Evolutionary conservation across 37 sponge, comb jelly and placozoan species (phyloP), one percentile per base, ranked within the genome.

Genomic region (Aplysina aerophoba): DNA sequence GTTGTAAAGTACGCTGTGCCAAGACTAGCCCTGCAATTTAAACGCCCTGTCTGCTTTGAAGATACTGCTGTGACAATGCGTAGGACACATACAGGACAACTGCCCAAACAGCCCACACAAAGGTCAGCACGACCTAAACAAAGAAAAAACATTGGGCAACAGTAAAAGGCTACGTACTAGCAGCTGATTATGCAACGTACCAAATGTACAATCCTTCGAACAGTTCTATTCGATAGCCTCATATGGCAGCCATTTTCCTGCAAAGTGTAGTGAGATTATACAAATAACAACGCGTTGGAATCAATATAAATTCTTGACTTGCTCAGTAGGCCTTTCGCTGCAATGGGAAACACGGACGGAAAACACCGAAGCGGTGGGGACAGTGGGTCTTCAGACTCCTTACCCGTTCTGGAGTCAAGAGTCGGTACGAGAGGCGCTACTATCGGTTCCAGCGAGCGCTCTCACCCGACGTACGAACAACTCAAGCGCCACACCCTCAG

Each of bases 1-100:
- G 33, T 24, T 17, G 54, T 21, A 31, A n/a, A 41, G 24, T n/a
- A 75, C 53, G 5, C 24, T 12, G 6, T 12, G 14, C 22, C 19
- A 40, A 16, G 4, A 8, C 20, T 36, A 41, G 28, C 64, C 40
- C 37, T 24, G 12, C 33, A 25, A 0, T 4, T 27, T 12, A 67
- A 12, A 41, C 16, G 16, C 2, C 15, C 16, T 27, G 67, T 25
- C 36, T 74, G 17, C 66, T 81, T 33, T 37, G 28, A 19, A 90
- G 60, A 22, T 61, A 63, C 63, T 55, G 63, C 19, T 80, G 38
- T 12, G 91, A 90, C 8, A 87, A 79, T 22, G 77, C 35, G 25
- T 84, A 54, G 4, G 79, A 84, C 72, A 87, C 91, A 0, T 80
- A 87, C 25, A 84, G 75, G 15, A 86, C 86, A 68, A 82, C 83